Evolutionary conservation across 2,113 vertebrate species (phyloP).

Genomic region (Urocynchramus pylzowi): DNA sequence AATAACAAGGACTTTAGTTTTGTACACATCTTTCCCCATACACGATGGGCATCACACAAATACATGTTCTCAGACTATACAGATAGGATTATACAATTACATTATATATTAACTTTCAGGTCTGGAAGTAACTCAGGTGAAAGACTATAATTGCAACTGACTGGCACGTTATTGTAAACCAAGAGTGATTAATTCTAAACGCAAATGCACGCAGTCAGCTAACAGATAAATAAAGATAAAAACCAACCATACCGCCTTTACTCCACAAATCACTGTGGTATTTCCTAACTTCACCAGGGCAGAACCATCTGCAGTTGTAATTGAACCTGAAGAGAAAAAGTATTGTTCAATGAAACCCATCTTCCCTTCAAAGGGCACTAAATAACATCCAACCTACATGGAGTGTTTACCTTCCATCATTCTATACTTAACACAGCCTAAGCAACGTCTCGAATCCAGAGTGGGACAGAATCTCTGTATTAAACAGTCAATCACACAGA

Average conservation of each 20-base stretch:
- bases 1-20: background rate
- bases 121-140: background rate
- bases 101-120: background rate
- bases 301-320: constrained; percentile 92
- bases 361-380: background rate
- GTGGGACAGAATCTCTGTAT: background rate
- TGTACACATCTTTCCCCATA: background rate
- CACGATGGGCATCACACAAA: background rate
- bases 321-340: constrained; percentile 80
- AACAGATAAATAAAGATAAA: background rate
- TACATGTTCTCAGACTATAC: background rate
- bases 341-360: background rate
- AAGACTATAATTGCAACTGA: background rate
- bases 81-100: background rate
- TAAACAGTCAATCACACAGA: background rate
- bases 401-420: background rate
- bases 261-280: constrained; percentile 91
- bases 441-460: background rate
- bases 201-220: background rate
- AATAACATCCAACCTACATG: background rate
- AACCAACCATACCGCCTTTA: constrained; percentile 84
- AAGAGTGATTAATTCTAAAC: background rate
- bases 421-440: background rate
- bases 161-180: background rate
- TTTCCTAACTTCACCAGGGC: constrained; percentile 94